A percentile compares a stretch with the other conserved stretches of the same genome.
Evolutionary conservation across 2,797 vertebrate genomes (phyloP).

Genomic region (Tapirus indicus): DNA sequence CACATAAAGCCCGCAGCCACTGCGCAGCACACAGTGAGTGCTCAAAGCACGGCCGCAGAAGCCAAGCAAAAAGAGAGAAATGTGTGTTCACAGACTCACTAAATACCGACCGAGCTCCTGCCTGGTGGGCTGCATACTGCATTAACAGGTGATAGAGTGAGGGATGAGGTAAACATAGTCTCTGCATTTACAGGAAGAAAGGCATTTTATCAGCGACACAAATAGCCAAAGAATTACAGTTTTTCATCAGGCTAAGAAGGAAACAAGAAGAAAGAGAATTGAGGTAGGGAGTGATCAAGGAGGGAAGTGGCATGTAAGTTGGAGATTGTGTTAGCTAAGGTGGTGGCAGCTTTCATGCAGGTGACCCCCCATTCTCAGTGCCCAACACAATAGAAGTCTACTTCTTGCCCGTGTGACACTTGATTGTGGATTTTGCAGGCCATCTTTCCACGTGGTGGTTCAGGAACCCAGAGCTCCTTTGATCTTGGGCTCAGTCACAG

Average conservation of each 20-base stretch:
- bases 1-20: neutral
- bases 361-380: fast-evolving
- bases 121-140: neutral
- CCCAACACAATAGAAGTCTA: neutral
- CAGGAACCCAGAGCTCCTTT: neutral
- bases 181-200: neutral
- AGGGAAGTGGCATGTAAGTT: neutral
- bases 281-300: neutral
- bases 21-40: neutral
- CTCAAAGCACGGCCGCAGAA: neutral
- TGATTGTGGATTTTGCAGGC: too few species aligned
- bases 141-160: fast-evolving
- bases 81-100: fast-evolving
- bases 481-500: neutral
- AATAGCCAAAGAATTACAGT: neutral
- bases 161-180: neutral
- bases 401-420: neutral
- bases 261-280: neutral
- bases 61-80: neutral
- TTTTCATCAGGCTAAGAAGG: neutral
- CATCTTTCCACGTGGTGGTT: neutral
- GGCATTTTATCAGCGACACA: neutral
- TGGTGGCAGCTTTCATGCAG: neutral
- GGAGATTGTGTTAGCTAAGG: neutral
- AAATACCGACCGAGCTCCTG: neutral